Base-by-base conservation (phyloP, 1,140 invertebrate genomes). In the Stegodyphus dumicola region DNA sequence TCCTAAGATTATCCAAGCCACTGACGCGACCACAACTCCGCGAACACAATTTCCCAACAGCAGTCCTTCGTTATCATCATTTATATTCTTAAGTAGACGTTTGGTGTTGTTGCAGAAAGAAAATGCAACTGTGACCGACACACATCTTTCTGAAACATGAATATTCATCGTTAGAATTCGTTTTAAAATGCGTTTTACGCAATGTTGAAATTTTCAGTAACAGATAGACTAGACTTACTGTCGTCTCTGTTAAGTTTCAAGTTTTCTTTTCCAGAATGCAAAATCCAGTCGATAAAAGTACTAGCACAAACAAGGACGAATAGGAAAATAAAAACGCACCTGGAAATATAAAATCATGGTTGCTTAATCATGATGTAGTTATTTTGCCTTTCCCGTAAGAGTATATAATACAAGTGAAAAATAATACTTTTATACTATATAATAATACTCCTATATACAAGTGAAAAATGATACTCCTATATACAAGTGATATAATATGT, bases 1-100 rank as follows among this genome's bases (percentile, higher is more conserved):
- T n/a, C 81, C 81, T 15, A 85, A 9, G 11, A 70, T 70, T 15
- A 85, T 70, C 81, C 81, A 85, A 2, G 74, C 81, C 0, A 85
- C 48, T 11, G 74, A 67, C 0, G 53, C 73, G 10, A 85, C 81
- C 13, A 69, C 13, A 6, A 85, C 54, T 1, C 81, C 81, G 5
- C 81, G 10, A 17, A 85, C 81, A 33, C 73, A n/a, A n/a, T 76
- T 56, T 13, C 73, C 81, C 6, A 74, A n/a, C 60, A 85, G 13
- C 11, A 60, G 11, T 3, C 74, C 65, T 48, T 85, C 81, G 0
- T 51, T 70, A 13, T 85, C 81, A 6, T 85, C 81, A 70, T 85
- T 74, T 6, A 85, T 70, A 33, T 85, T 85, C 15, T 77, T 85
- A 51, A 77, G 54, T 15, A 85, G 81, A 13, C 65, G 73, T 13